Evolutionary conservation across 2,113 vertebrate genomes (phyloP), one percentile per base, ranked within the genome.

Genomic region (Chrysemys picta): DNA sequence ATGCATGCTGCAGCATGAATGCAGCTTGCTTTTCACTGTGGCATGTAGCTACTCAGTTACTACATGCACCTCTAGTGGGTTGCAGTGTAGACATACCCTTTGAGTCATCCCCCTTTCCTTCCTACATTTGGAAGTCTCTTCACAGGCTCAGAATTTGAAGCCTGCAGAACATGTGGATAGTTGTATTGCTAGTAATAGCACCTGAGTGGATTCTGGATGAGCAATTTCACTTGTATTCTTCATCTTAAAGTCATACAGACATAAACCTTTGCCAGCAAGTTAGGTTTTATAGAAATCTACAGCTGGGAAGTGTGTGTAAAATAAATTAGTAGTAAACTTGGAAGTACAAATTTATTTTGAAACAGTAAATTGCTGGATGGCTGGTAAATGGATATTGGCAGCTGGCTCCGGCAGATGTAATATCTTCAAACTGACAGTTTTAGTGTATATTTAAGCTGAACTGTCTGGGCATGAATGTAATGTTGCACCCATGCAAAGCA

Each of bases 41-140:
- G 16, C 62, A n/a, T 35, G 14, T 65, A 69, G 31, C 7, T 19
- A 35, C 13, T 35, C 29, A 16, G 14, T 35, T 29, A 31, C 29
- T 62, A 35, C 59, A 35, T 14, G 12, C 13, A 9, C 8, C 16
- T n/a, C 62, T 35, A 69, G 16, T 35, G 16, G 6, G 14, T 65
- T 65, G 31, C 62, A 65, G 31, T 35, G 31, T 35, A 65, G 31
- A 17, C 6, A 31, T 65, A 35, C 62, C 62, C 31, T 35, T 65
- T 65, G 29, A 35, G 62, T 65, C 62, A 65, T 35, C 62, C n/a
- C 88, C 93, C 91, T 95, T 92, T 95, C 95, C 93, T 96, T 95
- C 96, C 95, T 95, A 90, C 94, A 93, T 94, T 97, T 97, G 97
- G 93, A 90, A 81, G n/a, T 83, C 95, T 96, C 94, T 97, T 97